Base-by-base conservation (phyloP, 1,140 invertebrate genomes). In the Panulirus ornatus region DNA sequence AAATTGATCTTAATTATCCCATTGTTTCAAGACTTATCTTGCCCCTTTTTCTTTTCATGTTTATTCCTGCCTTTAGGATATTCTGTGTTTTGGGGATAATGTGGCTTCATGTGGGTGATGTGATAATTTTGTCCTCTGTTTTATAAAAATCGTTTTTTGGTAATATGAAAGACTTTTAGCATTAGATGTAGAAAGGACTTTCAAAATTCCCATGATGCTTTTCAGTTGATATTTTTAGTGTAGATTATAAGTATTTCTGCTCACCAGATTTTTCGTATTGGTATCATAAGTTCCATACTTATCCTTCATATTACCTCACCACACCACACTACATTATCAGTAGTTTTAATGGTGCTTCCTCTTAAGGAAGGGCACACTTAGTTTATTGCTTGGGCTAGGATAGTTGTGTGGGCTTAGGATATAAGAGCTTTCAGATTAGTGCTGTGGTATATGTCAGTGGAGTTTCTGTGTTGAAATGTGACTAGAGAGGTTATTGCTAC, bases 71-170 rank as follows among this genome's bases (percentile, higher is more conserved):
- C 44, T 44, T 16, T 44, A 78, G 81, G 81, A 83, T 83, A 83
- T 83, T 83, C 81, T 83, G 81, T 66, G 22, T 83, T 66, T 66
- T 40, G 58, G 81, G 81, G 81, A 83, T 83, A 83, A 83, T 83
- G 81, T 83, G 81, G 81, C 81, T 83, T 83, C 14, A 40, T 83
- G 30, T 83, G 75, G 40, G 75, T 78, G n/a, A 40, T 83, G n/a
- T 66, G 58, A 40, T 83, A 30, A 42, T 40, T 27, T 66, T 30
- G 38, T n/a, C 38, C 40, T 19, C 36, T n/a, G 58, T 83, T 83
- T 38, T 40, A 22, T 36, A 34, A 38, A 58, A 83, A 42, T 44
- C n/a, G 36, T n/a, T 78, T 78, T 44, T 78, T 38, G 22, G 30
- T 47, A 78, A 44, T 42, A 19, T 19, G 40, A 19, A 75, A 40